Percentiles rank a stretch among this genome's conserved stretches.
Conservation (phyloP, 2,888 invertebrate species). For the Cepaea hortensis region DNA sequence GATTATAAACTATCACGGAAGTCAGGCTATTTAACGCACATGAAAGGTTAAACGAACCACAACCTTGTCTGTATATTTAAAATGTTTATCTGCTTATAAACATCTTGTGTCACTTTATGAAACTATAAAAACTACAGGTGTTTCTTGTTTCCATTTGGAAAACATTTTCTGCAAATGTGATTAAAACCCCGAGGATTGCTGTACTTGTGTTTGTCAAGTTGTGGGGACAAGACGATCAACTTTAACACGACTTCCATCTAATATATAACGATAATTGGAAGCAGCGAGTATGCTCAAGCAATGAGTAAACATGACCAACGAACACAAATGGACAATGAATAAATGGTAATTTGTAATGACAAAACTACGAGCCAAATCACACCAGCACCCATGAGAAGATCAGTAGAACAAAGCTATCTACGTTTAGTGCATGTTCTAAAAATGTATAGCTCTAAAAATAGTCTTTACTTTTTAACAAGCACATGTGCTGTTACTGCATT, state of each 20-base stretch:
- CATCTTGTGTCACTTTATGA: no score
- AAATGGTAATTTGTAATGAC: constrained; percentile 21
- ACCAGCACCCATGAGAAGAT: constrained; percentile 37
- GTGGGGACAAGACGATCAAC: background rate
- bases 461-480: no score
- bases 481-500: no score
- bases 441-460: background rate
- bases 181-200: background rate
- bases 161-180: constrained; percentile 39
- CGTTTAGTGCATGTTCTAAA: background rate
- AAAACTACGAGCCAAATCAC: constrained; percentile 43
- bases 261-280: constrained; percentile 21
- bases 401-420: background rate
- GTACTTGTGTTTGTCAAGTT: background rate
- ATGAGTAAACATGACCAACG: constrained; percentile 20
- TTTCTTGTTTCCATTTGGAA: background rate
- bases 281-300: constrained; percentile 33
- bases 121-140: no score
- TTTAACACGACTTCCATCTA: background rate
- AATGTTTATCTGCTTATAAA: no score
- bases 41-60: background rate
- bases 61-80: background rate
- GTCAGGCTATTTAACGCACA: background rate
- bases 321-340: constrained; percentile 24
- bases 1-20: no score